Evolutionary conservation across 1,140 invertebrate species (phyloP).

Genomic region (Zaprionus ornatus): DNA sequence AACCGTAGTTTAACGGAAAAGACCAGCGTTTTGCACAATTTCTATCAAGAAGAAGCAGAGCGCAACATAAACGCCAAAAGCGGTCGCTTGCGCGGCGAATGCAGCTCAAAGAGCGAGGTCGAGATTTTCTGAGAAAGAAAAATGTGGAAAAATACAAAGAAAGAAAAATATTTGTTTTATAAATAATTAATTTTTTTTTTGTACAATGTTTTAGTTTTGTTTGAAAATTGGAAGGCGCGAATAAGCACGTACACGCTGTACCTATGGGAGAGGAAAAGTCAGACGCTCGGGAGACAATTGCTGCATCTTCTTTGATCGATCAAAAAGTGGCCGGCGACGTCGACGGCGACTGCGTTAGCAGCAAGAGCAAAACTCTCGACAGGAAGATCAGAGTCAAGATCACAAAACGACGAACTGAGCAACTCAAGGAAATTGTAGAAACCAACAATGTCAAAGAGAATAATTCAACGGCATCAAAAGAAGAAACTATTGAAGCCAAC

Average conservation of each 20-base stretch:
- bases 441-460: constrained; percentile 45
- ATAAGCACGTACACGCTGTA: constrained; percentile 50
- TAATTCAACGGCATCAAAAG: constrained; percentile 24
- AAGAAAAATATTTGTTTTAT: background rate
- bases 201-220: constrained; percentile 37
- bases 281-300: constrained; percentile 66
- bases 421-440: constrained; percentile 8
- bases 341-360: constrained; percentile 3
- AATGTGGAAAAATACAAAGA: constrained; percentile 9
- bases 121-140: constrained; percentile 13
- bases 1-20: background rate
- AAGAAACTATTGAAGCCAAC: constrained; percentile 4
- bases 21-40: constrained; percentile 34
- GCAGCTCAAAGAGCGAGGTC: constrained; percentile 24
- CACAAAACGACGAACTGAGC: constrained; percentile 15
- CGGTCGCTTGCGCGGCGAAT: constrained; percentile 42
- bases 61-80: constrained; percentile 33
- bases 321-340: constrained; percentile 9
- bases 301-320: constrained; percentile 58
- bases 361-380: constrained; percentile 19
- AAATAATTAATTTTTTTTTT: constrained; percentile 13
- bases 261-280: constrained; percentile 74
- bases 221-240: constrained; percentile 36
- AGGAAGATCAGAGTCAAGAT: constrained; percentile 14
- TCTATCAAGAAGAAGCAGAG: constrained; percentile 38